Conservation (phyloP, 2,113 vertebrate genomes). For the Syngnathus scovelli region DNA sequence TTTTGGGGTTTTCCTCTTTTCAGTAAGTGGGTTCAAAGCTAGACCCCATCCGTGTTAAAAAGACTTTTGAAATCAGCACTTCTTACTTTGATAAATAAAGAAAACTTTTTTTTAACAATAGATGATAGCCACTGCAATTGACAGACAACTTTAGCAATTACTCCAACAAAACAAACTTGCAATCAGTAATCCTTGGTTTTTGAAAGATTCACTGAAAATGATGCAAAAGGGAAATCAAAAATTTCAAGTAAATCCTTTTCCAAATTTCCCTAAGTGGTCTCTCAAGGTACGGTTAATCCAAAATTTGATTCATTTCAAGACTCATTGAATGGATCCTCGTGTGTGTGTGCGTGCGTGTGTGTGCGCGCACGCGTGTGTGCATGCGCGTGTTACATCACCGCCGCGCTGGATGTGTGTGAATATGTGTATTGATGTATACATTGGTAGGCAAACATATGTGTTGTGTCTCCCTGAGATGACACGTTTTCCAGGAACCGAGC, state of each 20-base stretch:
- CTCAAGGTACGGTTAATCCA: too few relatives aligned
- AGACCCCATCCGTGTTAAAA: neutral
- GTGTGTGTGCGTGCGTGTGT: slow-evolving; percentile 2
- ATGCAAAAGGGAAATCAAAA: too few relatives aligned
- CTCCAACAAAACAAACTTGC: too few relatives aligned
- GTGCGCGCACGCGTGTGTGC: neutral
- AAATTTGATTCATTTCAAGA: neutral
- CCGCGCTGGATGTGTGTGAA: neutral
- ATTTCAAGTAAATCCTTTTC: too few relatives aligned
- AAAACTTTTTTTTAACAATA: too few relatives aligned
- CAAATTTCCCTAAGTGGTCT: neutral
- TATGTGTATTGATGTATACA: neutral
- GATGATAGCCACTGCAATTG: too few relatives aligned
- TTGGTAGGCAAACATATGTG: slow-evolving; percentile 14
- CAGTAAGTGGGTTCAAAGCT: slow-evolving; percentile 5
- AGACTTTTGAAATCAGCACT: neutral
- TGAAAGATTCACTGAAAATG: too few relatives aligned
- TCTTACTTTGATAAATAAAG: neutral
- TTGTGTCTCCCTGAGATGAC: slow-evolving; percentile 35
- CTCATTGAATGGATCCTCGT: neutral
- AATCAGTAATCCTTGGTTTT: too few relatives aligned
- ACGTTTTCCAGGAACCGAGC: slow-evolving; percentile 40
- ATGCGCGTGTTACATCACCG: slow-evolving; percentile 52
- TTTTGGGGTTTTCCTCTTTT: slow-evolving; percentile 23
- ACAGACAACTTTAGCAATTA: too few relatives aligned